Base-by-base conservation (phyloP, 2,113 vertebrate genomes). In the Lasiurus borealis region DNA sequence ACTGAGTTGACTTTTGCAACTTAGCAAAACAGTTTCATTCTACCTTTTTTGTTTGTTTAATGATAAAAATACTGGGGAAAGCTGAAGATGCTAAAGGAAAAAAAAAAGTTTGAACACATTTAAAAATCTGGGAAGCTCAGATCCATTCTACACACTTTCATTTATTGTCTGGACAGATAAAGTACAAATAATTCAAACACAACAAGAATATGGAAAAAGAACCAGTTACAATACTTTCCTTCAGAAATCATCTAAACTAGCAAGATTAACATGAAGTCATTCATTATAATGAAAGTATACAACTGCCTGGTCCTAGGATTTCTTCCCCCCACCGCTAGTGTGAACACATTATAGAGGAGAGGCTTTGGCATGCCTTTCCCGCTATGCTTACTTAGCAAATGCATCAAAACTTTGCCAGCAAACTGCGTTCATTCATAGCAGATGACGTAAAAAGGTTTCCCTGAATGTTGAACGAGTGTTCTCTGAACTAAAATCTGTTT, bases 141-240 rank as follows among this genome's bases (percentile, higher is more conserved):
- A 98, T 98, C 98, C 98, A 98, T 98, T 99, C 98, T 99, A 98
- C 98, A 99, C 99, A 99, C 99, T 99, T 99, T 99, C 99, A 99
- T 99, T 99, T 99, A 99, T 99, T 99, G 99, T 99, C 99, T 99
- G 99, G 99, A 99, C 99, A 99, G 99, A 99, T 99, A 99, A 99
- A 99, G 98, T 99, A 99, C 99, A 99, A 99, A 99, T 99, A 99
- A 99, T 99, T 99, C 99, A 99, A 99, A 99, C 99, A 99, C 99
- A 99, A 99, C 99, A 99, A 99, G 97, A 96, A 98, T 98, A 98
- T 98, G 98, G 97, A 97, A 99, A 98, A 98, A 98, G 98, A 98
- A 68, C 29, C 98, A 98, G 98, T 98, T 98, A 99, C 98, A 98
- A 98, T 95, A 96, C 98, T 98, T 98, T 97, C 98, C 98, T 99